Base-by-base conservation (phyloP, 2,797 vertebrate species). In the Sarcoramphus papa region DNA sequence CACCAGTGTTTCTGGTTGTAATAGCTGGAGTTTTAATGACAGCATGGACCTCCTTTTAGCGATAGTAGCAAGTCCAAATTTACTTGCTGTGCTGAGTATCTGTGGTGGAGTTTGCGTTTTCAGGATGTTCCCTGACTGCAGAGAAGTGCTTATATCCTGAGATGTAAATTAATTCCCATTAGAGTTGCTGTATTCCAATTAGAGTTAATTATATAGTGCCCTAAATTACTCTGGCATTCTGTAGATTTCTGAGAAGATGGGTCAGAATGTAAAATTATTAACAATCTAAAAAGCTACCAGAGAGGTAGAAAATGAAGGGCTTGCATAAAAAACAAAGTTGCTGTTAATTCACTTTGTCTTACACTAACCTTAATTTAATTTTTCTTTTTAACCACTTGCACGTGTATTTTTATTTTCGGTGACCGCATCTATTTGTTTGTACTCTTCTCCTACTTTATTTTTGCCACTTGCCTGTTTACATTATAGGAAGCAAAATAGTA, bases 201-300 rank as follows among this genome's bases (percentile, higher is more conserved):
- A 41, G 48, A 90, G 45, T 84, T 92, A 96, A 96, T 96, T 91
- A 69, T 93, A 47, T 72, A 47, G 67, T 85, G 65, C 25, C 76
- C 85, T 96, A 59, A 90, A 86, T 95, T 92, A 63, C 8, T 2
- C 23, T 73, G 47, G 12, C 57, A 40, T 86, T 88, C 30, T 53
- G 30, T 31, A 67, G 30, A 25, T 81, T 86, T 62, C 35, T 60
- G 24, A 76, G 59, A 82, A 73, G 69, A 27, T 77, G 43, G 62
- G 64, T 95, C 73, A 86, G 63, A 76, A 63, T 76, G 31, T 82
- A 41, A 88, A 90, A 69, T 28, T 57, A 7, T 45, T 75, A 67
- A 50, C 24, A 47, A 22, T 57, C 40, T 57, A 31, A 83, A 92
- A 77, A 79, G 59, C 24, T 81, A 16, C 10, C 15, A 41, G 50